These are phyloP conservation scores for Hexactinellida sp. DNA, from an alignment of 37 sponge, comb jelly and placozoan species.

Conservation along the genomic window DNA sequence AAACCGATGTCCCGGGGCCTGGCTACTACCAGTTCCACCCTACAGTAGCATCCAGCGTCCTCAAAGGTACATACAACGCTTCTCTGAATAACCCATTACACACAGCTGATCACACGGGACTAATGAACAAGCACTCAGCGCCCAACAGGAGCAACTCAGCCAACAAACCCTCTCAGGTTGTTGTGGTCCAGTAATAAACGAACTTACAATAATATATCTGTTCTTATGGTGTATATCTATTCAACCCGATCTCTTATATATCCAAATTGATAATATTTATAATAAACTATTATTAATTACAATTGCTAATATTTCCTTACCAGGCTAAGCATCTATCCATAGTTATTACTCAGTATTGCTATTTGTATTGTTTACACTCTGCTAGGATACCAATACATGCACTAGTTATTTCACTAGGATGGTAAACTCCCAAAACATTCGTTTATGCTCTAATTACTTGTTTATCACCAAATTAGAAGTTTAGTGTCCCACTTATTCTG, in stretches of 20 bases:
- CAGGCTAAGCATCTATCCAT: too few species aligned
- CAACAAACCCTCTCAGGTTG: conserved; percentile 1
- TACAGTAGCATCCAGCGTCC: conserved; percentile 26
- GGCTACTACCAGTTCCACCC: conserved; percentile 28
- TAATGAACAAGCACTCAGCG: background rate
- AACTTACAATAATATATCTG: background rate
- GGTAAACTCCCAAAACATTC: too few species aligned
- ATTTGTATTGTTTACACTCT: conserved; percentile 5
- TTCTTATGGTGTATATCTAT: background rate
- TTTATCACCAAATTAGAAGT: too few species aligned
- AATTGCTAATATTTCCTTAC: too few species aligned
- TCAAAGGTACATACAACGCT: conserved; percentile 69
- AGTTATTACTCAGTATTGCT: background rate
- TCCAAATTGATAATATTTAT: background rate
- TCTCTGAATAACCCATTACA: conserved; percentile 55
- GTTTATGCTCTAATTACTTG: too few species aligned
- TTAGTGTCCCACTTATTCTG: background rate
- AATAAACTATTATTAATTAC: background rate
- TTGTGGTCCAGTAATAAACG: background rate
- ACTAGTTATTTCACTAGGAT: background rate
- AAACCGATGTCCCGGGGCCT: conserved; percentile 49
- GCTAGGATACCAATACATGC: background rate
- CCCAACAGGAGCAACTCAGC: background rate
- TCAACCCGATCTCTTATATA: conserved; percentile 10
- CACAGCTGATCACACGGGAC: background rate